A percentile compares a stretch with the other conserved stretches of the same genome.
Conservation (phyloP, 1,140 invertebrate species). For the Bombus picipes region DNA sequence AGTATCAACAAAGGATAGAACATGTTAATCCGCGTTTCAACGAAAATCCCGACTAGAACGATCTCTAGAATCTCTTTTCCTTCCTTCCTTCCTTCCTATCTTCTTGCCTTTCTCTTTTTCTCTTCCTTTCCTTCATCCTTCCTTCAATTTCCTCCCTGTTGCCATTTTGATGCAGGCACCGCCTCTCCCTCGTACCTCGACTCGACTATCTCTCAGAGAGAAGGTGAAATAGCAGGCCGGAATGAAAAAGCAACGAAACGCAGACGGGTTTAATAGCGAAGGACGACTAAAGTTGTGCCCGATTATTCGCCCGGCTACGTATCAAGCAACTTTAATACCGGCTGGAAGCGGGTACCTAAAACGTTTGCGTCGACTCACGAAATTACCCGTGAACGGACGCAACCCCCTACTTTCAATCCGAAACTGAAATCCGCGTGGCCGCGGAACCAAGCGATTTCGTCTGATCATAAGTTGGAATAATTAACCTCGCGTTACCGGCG, state of each 20-base stretch:
- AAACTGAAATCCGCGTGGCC: neutral
- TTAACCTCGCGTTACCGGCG: conserved; percentile 61
- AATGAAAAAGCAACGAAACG: conserved; percentile 50
- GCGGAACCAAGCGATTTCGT: conserved; percentile 34
- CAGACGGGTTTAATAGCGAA: conserved; percentile 55
- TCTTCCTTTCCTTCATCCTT: neutral
- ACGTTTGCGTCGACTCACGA: conserved; percentile 34
- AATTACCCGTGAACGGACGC: conserved; percentile 44
- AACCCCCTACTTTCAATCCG: conserved; percentile 1
- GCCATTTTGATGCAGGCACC: conserved; percentile 15
- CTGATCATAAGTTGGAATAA: conserved; percentile 60
- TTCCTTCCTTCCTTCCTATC: neutral
- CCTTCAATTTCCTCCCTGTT: conserved; percentile 30
- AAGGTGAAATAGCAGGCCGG: conserved; percentile 23
- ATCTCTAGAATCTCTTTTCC: neutral
- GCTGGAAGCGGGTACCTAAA: neutral
- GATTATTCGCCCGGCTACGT: conserved; percentile 53
- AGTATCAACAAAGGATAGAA: neutral
- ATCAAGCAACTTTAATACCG: conserved; percentile 58
- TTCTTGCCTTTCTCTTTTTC: neutral
- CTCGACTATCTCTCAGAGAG: neutral
- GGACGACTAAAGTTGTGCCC: conserved; percentile 46
- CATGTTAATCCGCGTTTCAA: conserved; percentile 26
- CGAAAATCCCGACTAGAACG: conserved; percentile 22
- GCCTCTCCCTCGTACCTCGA: conserved; percentile 14